Conservation (phyloP, 2,797 vertebrate species). For the Knipowitschia caucasica region DNA sequence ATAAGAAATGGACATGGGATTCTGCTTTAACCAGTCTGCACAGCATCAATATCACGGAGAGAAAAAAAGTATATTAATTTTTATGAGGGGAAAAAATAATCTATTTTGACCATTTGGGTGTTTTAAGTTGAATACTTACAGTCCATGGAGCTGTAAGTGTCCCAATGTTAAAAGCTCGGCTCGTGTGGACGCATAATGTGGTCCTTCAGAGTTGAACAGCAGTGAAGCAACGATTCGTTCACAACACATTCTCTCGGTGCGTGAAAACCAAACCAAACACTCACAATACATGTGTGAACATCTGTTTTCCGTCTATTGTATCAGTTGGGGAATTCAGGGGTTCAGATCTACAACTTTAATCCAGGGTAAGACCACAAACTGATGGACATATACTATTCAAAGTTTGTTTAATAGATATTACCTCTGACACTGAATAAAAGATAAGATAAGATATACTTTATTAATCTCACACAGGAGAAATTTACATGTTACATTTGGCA, state of each 20-base stretch:
- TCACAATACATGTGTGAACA: neutral
- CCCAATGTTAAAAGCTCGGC: conserved; percentile 30
- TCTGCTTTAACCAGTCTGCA: neutral
- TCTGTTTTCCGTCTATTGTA: neutral
- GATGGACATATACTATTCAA: neutral
- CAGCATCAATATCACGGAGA: neutral
- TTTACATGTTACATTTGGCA: too few species aligned
- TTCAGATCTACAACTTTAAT: neutral
- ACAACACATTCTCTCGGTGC: neutral
- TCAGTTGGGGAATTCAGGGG: neutral
- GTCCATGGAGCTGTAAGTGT: conserved; percentile 13
- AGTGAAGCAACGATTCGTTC: conserved; percentile 14
- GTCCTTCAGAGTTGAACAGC: conserved; percentile 18
- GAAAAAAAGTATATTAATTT: neutral
- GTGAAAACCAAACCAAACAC: neutral
- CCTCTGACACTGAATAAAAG: neutral
- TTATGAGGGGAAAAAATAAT: neutral
- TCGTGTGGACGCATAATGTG: conserved; percentile 42
- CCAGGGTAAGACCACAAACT: neutral
- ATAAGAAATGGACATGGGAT: neutral
- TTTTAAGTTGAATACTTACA: neutral
- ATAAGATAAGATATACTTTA: too few species aligned
- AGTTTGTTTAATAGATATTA: neutral
- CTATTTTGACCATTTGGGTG: neutral
- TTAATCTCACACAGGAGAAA: too few species aligned